Percentiles rank a stretch among this genome's conserved stretches.
Conservation (phyloP, 2,113 vertebrate species). For the Calidris pugnax region DNA sequence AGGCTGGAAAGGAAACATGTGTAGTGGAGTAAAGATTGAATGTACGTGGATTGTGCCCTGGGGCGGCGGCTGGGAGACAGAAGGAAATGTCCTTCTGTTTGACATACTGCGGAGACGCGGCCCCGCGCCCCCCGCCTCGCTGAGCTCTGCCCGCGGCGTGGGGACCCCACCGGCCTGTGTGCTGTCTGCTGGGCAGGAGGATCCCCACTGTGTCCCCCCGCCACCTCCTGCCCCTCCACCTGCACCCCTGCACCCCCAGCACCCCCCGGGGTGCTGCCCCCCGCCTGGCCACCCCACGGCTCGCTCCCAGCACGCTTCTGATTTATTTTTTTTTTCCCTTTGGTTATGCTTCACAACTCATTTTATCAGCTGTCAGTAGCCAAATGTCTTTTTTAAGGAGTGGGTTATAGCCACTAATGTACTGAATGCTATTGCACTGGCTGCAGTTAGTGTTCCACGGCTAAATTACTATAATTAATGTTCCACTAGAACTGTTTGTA, state of each 20-base stretch:
- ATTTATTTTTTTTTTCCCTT: not conserved
- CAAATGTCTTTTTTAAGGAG: constrained; percentile 74
- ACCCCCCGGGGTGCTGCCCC: not conserved
- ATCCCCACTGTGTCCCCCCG: accelerated
- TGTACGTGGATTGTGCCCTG: constrained; percentile 85
- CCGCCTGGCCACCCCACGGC: not conserved
- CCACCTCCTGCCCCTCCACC: accelerated
- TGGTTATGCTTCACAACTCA: constrained; percentile 71
- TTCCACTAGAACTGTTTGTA: constrained; percentile 66
- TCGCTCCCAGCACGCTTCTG: not conserved
- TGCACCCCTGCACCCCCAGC: no score
- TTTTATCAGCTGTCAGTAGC: constrained; percentile 70
- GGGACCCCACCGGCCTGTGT: not conserved
- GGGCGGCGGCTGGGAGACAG: constrained; percentile 75
- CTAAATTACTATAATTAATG: constrained; percentile 73
- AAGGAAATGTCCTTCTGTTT: constrained; percentile 79
- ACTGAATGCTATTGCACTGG: constrained; percentile 67
- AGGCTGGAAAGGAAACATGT: constrained; percentile 90
- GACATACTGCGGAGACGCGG: constrained; percentile 75
- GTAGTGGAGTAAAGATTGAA: constrained; percentile 85
- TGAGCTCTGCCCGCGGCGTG: not conserved
- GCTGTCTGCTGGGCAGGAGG: not conserved
- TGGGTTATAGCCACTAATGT: constrained; percentile 71
- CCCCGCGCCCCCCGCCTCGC: not conserved
- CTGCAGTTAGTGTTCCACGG: constrained; percentile 68